These are phyloP conservation scores for Clistopyga incitator DNA, from an alignment of 2,888 invertebrate species.

Conservation along the genomic window DNA sequence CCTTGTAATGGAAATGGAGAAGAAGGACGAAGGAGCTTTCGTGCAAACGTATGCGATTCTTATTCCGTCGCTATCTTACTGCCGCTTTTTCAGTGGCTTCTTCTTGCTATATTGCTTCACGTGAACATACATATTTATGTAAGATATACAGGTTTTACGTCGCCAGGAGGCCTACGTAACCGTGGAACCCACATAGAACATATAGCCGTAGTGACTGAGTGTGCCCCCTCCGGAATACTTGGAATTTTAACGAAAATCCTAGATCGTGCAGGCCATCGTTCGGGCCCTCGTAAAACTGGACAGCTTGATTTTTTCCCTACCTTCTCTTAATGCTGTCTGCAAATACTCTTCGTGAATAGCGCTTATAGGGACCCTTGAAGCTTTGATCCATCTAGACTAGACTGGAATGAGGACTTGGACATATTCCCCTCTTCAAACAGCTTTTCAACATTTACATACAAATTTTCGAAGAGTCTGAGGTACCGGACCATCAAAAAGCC, in stretches of 20 bases:
- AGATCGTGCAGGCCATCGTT: slow-evolving; percentile 63
- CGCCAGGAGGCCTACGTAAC: slow-evolving; percentile 57
- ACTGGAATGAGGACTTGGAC: neutral
- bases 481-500: neutral
- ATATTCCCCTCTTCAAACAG: neutral
- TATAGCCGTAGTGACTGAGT: neutral
- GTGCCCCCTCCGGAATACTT: slow-evolving; percentile 53
- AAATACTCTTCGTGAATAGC: neutral
- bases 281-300: slow-evolving; percentile 63
- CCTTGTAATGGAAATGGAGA: slow-evolving; percentile 22
- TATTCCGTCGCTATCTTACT: slow-evolving; percentile 7
- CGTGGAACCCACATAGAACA: slow-evolving; percentile 1
- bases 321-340: neutral
- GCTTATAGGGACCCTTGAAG: neutral
- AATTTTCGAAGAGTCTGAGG: neutral
- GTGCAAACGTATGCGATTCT: slow-evolving; percentile 1
- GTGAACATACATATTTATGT: slow-evolving; percentile 75
- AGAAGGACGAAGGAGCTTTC: slow-evolving; percentile 4
- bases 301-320: neutral
- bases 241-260: slow-evolving; percentile 71
- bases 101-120: slow-evolving; percentile 71
- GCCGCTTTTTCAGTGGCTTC: slow-evolving; percentile 56
- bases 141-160: slow-evolving; percentile 68
- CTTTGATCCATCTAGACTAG: neutral
- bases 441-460: neutral